Evolutionary conservation across 2,888 invertebrate species (phyloP).

Genomic region (Apotomis betuletana): DNA sequence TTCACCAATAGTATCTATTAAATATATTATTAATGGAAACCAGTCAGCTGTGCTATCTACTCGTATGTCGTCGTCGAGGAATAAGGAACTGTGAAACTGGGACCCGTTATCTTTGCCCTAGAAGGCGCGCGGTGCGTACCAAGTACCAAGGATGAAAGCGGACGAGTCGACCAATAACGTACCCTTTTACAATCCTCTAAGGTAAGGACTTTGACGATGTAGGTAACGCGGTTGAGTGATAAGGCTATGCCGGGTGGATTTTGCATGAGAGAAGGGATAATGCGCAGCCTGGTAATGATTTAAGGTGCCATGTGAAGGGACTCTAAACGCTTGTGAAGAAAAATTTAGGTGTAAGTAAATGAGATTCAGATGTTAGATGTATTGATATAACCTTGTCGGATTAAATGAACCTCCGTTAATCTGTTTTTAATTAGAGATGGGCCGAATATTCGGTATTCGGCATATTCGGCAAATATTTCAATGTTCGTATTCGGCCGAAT

Average conservation of each 20-base stretch:
- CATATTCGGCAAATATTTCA: too few species aligned
- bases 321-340: not conserved
- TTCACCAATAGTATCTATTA: constrained; percentile 7
- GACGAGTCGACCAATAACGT: constrained; percentile 3
- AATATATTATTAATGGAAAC: constrained; percentile 25
- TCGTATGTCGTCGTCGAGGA: constrained; percentile 13
- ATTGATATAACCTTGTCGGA: too few species aligned
- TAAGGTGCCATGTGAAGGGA: not conserved
- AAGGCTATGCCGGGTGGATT: constrained; percentile 25
- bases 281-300: not conserved
- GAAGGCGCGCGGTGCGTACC: constrained; percentile 20
- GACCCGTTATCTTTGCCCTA: constrained; percentile 29
- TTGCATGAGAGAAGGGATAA: constrained; percentile 17
- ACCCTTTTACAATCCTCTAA: not conserved
- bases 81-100: constrained; percentile 26
- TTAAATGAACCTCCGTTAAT: too few species aligned
- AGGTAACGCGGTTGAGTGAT: constrained; percentile 5
- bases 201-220: not conserved
- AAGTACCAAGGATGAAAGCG: constrained; percentile 7
- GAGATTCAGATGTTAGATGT: too few species aligned
- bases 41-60: constrained; percentile 15
- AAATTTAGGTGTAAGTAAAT: not conserved
- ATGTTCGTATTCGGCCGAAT: too few species aligned
- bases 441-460: too few species aligned
- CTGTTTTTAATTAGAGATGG: too few species aligned